Conservation (phyloP, 2,888 invertebrate genomes). For the Homarus gammarus region DNA sequence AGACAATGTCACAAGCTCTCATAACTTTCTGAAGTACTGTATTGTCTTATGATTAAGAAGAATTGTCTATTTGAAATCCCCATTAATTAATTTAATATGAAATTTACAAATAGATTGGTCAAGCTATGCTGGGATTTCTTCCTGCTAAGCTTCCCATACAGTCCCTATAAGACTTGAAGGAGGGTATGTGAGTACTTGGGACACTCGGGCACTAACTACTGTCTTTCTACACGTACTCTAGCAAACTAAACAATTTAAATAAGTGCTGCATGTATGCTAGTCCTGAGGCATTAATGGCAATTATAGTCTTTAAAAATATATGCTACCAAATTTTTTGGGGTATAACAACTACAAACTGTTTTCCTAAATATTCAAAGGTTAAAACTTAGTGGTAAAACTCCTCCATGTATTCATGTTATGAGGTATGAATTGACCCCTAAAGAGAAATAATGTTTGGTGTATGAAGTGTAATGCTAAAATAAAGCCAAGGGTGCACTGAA, state of each 20-base stretch:
- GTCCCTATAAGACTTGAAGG: conserved; percentile 24
- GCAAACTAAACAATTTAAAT: not conserved
- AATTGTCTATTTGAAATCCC: not conserved
- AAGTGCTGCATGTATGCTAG: not conserved
- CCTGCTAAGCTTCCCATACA: conserved; percentile 15
- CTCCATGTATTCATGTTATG: too few relatives aligned
- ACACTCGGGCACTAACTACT: not conserved
- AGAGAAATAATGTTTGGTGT: too few relatives aligned
- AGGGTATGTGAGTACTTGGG: not conserved
- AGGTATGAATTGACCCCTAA: too few relatives aligned
- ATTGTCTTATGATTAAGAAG: not conserved
- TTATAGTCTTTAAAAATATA: not conserved
- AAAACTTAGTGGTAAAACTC: too few relatives aligned
- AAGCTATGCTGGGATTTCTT: conserved; percentile 1
- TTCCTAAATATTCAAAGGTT: too few relatives aligned
- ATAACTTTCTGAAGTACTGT: not conserved
- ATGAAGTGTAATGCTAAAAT: too few relatives aligned
- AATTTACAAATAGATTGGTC: not conserved
- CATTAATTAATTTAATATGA: too few relatives aligned
- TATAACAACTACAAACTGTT: not conserved
- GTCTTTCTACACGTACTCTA: not conserved
- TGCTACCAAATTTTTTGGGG: not conserved
- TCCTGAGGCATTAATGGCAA: not conserved
- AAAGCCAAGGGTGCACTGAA: too few relatives aligned
- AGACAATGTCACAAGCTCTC: not conserved